Conservation (phyloP, 2,888 invertebrate genomes). For the Chelonus formosanus region DNA sequence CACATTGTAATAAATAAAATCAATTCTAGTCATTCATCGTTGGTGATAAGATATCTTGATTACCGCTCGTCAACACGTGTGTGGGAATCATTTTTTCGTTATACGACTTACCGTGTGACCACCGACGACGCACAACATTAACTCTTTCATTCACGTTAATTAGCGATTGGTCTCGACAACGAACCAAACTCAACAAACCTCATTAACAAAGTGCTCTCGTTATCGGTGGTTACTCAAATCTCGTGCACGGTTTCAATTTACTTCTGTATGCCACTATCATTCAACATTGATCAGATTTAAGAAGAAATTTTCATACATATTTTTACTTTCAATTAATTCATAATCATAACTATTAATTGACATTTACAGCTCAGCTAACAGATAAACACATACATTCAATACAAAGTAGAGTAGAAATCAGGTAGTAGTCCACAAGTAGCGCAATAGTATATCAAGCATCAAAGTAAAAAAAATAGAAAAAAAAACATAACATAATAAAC, state of each 20-base stretch:
- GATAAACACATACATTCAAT: constrained; percentile 56
- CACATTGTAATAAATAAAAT: background rate
- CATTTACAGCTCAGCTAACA: constrained; percentile 44
- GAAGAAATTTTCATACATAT: no score
- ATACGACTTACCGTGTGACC: no score
- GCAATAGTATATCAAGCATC: constrained; percentile 56
- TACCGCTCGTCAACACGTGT: background rate
- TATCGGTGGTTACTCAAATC: no score
- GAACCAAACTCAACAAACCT: no score
- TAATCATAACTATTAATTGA: constrained; percentile 12
- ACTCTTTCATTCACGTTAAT: no score
- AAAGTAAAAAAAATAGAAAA: constrained; percentile 36
- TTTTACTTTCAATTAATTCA: constrained; percentile 2
- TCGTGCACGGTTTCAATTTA: no score
- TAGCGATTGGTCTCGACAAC: no score
- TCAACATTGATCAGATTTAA: no score
- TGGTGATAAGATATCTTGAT: constrained; percentile 20
- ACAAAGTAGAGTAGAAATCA: constrained; percentile 63
- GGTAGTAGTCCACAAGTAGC: constrained; percentile 62
- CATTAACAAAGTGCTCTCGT: no score
- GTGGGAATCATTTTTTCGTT: no score
- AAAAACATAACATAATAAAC: constrained; percentile 37
- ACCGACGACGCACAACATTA: no score
- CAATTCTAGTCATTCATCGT: constrained; percentile 34
- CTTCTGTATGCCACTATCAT: no score